Evolutionary conservation across 2,113 vertebrate species (phyloP).

Genomic region (Leucoraja erinaceus): DNA sequence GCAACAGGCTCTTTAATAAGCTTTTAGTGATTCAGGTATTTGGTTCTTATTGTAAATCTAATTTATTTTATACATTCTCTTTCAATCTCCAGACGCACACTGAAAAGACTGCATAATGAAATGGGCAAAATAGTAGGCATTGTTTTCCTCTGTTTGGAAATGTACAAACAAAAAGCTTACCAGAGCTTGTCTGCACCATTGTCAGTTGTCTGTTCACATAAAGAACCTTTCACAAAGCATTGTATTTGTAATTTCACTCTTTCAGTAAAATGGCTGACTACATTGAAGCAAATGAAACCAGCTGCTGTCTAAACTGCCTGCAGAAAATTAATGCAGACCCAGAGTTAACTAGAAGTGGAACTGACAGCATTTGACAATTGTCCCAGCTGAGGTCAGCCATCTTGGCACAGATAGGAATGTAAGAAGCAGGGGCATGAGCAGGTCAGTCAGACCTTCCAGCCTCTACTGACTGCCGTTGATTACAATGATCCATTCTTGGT

Average conservation of each 20-base stretch:
- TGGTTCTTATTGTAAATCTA: neutral
- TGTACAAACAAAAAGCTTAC: constrained; percentile 21
- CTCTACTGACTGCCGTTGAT: too few species aligned
- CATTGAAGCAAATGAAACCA: constrained; percentile 32
- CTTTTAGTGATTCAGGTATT: neutral
- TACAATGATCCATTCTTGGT: too few species aligned
- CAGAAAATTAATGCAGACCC: constrained; percentile 17
- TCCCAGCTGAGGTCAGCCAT: constrained; percentile 9
- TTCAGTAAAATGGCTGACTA: constrained; percentile 22
- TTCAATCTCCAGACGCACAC: neutral
- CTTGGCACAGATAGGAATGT: neutral
- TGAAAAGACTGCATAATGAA: constrained; percentile 9
- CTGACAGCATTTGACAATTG: constrained; percentile 32
- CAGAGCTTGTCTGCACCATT: neutral
- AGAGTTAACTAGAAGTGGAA: constrained; percentile 10
- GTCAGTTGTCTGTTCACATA: constrained; percentile 10
- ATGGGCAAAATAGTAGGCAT: neutral
- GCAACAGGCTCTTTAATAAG: neutral
- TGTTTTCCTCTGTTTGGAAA: neutral
- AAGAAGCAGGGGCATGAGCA: too few species aligned
- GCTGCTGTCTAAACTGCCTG: constrained; percentile 18
- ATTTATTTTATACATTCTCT: neutral
- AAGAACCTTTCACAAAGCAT: neutral
- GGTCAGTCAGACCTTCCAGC: too few species aligned
- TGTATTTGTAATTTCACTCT: constrained; percentile 17